Evolutionary conservation across 2,888 invertebrate species (phyloP), one percentile per base, ranked within the genome.

Genomic region (Archips crataeganus): DNA sequence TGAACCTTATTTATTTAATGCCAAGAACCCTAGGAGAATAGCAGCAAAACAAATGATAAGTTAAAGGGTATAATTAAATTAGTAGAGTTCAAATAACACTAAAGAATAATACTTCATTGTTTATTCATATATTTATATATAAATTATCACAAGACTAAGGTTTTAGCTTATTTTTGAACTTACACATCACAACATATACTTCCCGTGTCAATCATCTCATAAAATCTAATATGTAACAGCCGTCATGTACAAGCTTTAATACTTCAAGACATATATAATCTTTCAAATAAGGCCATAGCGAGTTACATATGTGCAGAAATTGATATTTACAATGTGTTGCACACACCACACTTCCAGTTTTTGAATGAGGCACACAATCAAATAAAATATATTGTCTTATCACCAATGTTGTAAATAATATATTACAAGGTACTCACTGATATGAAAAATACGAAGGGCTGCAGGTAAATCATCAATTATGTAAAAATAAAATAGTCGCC

Each of bases 121-220:
- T 94, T 94, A 94, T 93, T 94, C 89, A 90, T 90, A 91, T 93
- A 90, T 90, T 89, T 88, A 92, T 93, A 93, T 92, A 93, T 92
- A 93, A 92, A 92, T 93, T 94, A 94, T 94, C 94, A 94, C 94
- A 94, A 94, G 93, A 94, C 93, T 91, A 93, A 91, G 84, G 87
- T 90, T 91, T 88, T 87, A 82, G 85, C 84, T 88, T 88, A 84
- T 84, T 89, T 92, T 94, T 94, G 92, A 93, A 93, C 93, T 92
- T 88, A 90, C 89, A 90, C 90, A 94, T 94, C 94, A 93, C 94
- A 94, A 93, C 91, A 93, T 89, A 92, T 89, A 90, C 81, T 85
- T 85, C 84, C 84, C 84, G 82, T 87, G 88, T 85, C 82, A 79
- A 85, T 85, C 83, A 85, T 85, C 83, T 68, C 79, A 87, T 89